Evolutionary conservation across 2,797 vertebrate genomes (phyloP).

Genomic region (Coendou prehensilis): DNA sequence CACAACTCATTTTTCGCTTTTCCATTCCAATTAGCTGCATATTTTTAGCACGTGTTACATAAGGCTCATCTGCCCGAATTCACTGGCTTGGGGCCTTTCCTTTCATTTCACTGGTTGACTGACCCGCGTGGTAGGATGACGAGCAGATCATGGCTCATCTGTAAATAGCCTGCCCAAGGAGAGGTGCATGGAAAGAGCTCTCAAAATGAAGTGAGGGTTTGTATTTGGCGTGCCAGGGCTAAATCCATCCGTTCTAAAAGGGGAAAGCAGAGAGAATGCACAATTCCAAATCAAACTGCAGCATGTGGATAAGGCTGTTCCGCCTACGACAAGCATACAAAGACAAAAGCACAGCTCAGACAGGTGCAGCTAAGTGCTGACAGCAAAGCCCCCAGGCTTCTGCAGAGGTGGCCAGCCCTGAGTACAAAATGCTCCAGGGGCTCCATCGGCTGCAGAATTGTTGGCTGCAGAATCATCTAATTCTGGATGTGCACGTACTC

Average conservation of each 20-base stretch:
- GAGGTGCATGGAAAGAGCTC: slow-evolving; percentile 76
- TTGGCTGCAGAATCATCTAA: not conserved
- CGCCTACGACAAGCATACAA: not conserved
- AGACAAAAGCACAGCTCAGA: not conserved
- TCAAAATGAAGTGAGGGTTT: slow-evolving; percentile 81
- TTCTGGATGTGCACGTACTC: not conserved
- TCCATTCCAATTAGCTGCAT: slow-evolving; percentile 81
- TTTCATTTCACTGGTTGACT: slow-evolving; percentile 80
- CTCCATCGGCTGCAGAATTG: not conserved
- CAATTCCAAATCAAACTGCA: slow-evolving; percentile 71
- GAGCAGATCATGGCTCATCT: slow-evolving; percentile 74
- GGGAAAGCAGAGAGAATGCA: slow-evolving; percentile 79
- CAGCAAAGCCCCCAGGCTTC: not conserved
- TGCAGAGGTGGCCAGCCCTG: not conserved
- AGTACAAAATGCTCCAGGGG: not conserved
- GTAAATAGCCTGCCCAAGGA: slow-evolving; percentile 82
- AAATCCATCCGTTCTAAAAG: slow-evolving; percentile 85
- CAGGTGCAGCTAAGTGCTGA: not conserved
- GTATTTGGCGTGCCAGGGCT: slow-evolving; percentile 80
- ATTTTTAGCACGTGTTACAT: slow-evolving; percentile 85
- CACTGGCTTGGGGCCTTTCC: slow-evolving; percentile 73
- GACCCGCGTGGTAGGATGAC: slow-evolving; percentile 81
- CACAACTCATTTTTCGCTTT: slow-evolving; percentile 68
- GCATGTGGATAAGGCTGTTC: slow-evolving; percentile 34
- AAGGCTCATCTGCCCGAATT: slow-evolving; percentile 83